Evolutionary conservation across 1,140 invertebrate genomes (phyloP).

Genomic region (Drosophila erecta): DNA sequence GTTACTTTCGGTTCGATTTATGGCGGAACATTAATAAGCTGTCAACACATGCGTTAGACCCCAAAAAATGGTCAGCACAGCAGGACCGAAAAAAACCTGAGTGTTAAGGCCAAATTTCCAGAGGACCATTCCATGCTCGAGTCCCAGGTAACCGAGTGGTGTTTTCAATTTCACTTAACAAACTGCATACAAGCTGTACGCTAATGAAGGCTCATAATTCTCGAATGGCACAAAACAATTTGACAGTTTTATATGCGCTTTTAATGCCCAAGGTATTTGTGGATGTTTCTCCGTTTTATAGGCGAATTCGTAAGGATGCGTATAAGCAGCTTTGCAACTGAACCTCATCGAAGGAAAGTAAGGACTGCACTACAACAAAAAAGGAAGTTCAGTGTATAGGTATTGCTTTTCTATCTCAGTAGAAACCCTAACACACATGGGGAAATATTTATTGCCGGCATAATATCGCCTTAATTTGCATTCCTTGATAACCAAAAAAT

Average conservation of each 20-base stretch:
- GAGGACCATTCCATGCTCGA: conserved; percentile 4
- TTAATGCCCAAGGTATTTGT: conserved; percentile 68
- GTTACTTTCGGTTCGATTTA: conserved; percentile 64
- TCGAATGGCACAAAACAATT: conserved; percentile 76
- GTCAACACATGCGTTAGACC: conserved; percentile 82
- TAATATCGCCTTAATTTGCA: too few relatives aligned
- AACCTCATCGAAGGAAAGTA: conserved; percentile 19
- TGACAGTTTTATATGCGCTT: conserved; percentile 82
- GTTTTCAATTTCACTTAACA: conserved; percentile 81
- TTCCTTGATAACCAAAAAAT: background rate
- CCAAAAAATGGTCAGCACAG: conserved; percentile 35
- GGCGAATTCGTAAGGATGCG: conserved; percentile 40
- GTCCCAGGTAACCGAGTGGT: conserved; percentile 29
- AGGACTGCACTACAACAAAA: conserved; percentile 3
- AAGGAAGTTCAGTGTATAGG: background rate
- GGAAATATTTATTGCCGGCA: too few relatives aligned
- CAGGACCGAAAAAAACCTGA: conserved; percentile 8
- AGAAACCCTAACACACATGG: too few relatives aligned
- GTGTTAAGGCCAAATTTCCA: conserved; percentile 34
- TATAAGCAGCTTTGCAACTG: conserved; percentile 58
- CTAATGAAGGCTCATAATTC: conserved; percentile 82
- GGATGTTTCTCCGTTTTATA: conserved; percentile 45
- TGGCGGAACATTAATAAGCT: conserved; percentile 82
- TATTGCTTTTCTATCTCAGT: too few relatives aligned
- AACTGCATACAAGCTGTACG: conserved; percentile 73